phyloP scores from a whole-genome alignment of 2,797 vertebrate genomes.

The Anguilla megastoma region DNA sequence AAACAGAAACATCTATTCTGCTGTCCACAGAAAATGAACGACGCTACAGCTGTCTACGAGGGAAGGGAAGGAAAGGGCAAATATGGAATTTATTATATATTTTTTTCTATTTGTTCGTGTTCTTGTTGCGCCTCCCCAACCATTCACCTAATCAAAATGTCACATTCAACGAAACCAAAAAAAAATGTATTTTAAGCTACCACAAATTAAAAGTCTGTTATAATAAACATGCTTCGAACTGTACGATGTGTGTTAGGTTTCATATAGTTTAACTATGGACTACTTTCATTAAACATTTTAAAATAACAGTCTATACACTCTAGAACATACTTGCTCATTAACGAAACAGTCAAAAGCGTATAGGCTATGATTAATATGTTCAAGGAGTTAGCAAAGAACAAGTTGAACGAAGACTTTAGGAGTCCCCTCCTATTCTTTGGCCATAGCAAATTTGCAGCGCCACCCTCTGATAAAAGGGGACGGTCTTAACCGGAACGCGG shows the following conservation, averaged over 20 bases:
- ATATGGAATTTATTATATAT: neutral
- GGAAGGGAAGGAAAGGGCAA: neutral
- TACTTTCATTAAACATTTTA: too few relatives aligned
- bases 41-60: neutral
- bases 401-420: neutral
- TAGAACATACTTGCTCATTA: neutral
- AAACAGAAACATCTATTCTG: neutral
- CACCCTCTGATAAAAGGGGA: conserved; percentile 54
- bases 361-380: neutral
- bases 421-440: neutral
- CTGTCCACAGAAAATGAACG: neutral
- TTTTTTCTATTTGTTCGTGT: neutral
- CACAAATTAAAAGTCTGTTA: neutral
- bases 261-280: too few relatives aligned
- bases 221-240: neutral
- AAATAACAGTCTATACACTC: too few relatives aligned
- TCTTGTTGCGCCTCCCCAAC: neutral
- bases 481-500: conserved; percentile 38
- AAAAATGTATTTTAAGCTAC: neutral
- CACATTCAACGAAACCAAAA: neutral
- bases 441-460: conserved; percentile 28
- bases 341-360: neutral
- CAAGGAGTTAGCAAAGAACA: neutral
- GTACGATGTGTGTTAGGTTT: neutral
- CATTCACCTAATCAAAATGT: neutral